Percentiles rank a stretch among this genome's conserved stretches.
Conservation (phyloP, 2,113 vertebrate genomes). For the Tetrax tetrax region DNA sequence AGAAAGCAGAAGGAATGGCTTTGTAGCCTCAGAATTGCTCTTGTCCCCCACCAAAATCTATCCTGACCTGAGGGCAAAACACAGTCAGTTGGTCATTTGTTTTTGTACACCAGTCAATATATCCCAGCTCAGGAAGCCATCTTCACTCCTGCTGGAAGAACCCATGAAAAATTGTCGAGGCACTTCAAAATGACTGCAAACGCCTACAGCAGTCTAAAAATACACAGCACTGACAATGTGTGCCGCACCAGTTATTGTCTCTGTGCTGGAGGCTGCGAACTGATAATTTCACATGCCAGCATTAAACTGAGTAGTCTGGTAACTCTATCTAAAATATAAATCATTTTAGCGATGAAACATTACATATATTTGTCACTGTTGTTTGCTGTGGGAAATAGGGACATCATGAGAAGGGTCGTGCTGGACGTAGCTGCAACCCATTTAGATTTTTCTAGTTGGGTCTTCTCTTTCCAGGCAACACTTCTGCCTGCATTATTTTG, state of each 20-base stretch:
- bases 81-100: not conserved
- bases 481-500: not conserved
- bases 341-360: not conserved
- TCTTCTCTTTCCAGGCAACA: not conserved
- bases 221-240: not conserved
- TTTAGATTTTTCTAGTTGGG: not conserved
- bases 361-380: not conserved
- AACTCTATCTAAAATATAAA: not conserved
- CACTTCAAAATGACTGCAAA: not conserved
- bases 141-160: not conserved
- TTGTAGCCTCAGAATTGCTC: not conserved
- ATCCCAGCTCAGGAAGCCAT: not conserved
- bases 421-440: not conserved
- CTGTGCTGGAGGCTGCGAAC: not conserved
- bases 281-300: not conserved
- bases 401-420: not conserved
- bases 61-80: not conserved
- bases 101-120: not conserved
- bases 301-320: not conserved
- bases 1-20: not conserved
- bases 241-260: conserved; percentile 12
- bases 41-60: not conserved
- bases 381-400: not conserved
- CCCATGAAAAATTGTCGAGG: not conserved
- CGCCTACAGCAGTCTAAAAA: conserved; percentile 51